A percentile compares a stretch with the other conserved stretches of the same genome.
These are phyloP conservation scores for Pristionchus maxplancki DNA, from an alignment of 2,888 invertebrate species.

Conservation along the genomic window DNA sequence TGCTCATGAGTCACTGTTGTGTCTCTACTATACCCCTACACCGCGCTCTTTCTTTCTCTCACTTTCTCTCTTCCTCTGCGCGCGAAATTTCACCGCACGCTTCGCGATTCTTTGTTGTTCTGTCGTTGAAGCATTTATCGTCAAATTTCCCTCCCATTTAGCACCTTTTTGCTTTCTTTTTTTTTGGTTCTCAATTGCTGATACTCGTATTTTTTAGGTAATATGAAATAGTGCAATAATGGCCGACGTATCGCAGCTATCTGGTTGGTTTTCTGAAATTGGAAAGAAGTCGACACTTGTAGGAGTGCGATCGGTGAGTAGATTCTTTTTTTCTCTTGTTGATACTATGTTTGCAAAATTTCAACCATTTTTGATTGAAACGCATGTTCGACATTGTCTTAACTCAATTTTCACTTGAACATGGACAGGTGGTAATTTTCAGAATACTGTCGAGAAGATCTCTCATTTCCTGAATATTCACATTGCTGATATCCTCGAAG, in stretches of 20 bases:
- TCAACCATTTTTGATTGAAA: too few species aligned
- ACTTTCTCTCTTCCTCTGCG: slow-evolving; percentile 15
- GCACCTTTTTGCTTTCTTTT: not conserved
- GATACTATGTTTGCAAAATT: not conserved
- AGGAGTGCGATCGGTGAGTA: not conserved
- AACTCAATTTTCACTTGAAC: not conserved
- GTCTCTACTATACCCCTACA: not conserved
- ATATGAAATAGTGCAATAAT: slow-evolving; percentile 6
- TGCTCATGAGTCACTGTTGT: slow-evolving; percentile 4
- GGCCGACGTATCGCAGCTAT: not conserved
- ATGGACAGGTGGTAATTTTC: not conserved
- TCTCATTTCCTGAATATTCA: not conserved
- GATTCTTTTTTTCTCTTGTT: not conserved
- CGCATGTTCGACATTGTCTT: not conserved
- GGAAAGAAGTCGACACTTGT: not conserved
- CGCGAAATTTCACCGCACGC: slow-evolving; percentile 23
- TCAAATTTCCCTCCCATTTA: not conserved
- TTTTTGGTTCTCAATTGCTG: not conserved
- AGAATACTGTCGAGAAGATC: not conserved
- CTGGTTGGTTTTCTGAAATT: not conserved
- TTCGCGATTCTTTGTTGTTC: slow-evolving; percentile 2
- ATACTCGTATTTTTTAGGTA: not conserved
- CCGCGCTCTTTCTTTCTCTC: not conserved
- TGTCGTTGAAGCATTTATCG: not conserved
- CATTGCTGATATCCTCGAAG: not conserved